A percentile compares a stretch with the other conserved stretches of the same genome.
These are phyloP conservation scores for Branchellion lobata DNA, from an alignment of 2,888 invertebrate species.

Conservation along the genomic window DNA sequence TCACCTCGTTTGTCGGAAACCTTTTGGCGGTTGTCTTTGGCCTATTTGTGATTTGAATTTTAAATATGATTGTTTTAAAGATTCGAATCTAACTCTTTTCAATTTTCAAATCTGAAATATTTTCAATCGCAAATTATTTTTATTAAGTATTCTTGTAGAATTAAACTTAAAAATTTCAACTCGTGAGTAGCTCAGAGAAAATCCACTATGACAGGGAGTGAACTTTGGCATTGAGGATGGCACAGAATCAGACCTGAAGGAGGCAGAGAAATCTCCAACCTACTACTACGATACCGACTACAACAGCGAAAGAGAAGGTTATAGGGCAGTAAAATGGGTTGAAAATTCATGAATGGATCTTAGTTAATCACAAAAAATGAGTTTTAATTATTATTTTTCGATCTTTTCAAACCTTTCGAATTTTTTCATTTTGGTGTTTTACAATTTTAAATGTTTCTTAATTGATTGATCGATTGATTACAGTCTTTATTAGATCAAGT, in stretches of 20 bases:
- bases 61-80: background rate
- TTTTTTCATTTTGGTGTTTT: too few species aligned
- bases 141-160: background rate
- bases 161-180: background rate
- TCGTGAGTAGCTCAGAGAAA: background rate
- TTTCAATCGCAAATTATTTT: background rate
- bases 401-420: too few species aligned
- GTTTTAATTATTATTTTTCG: too few species aligned
- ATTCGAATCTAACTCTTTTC: too few species aligned
- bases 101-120: too few species aligned
- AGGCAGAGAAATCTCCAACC: background rate
- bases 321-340: background rate
- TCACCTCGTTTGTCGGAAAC: constrained; percentile 4
- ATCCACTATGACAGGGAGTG: background rate
- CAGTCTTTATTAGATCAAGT: too few species aligned
- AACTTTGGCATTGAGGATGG: constrained; percentile 8
- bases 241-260: background rate
- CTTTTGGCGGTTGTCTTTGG: background rate
- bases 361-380: too few species aligned
- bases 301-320: background rate
- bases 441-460: too few species aligned
- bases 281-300: constrained; percentile 6
- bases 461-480: too few species aligned
- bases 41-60: too few species aligned
- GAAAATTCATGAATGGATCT: too few species aligned